Conservation (phyloP, 2,888 invertebrate species). For the Portevinia maculata region DNA sequence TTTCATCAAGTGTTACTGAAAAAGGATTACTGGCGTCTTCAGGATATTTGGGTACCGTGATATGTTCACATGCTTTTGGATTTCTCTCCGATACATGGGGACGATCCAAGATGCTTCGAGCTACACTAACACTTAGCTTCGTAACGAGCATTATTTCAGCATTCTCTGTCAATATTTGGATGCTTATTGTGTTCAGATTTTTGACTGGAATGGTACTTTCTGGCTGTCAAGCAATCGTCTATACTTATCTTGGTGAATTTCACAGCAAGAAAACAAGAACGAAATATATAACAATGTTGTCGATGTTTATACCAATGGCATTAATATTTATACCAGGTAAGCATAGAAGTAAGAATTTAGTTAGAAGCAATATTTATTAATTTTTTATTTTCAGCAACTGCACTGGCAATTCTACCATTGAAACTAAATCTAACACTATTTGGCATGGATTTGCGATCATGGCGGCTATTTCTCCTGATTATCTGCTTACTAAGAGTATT, state of each 20-base stretch:
- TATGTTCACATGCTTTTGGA: slow-evolving; percentile 90
- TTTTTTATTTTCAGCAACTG: slow-evolving; percentile 84
- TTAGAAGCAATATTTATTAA: neutral
- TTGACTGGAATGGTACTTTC: slow-evolving; percentile 84
- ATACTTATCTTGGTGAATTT: slow-evolving; percentile 84
- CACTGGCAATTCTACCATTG: slow-evolving; percentile 87
- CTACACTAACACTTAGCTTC: slow-evolving; percentile 83
- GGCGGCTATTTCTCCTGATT: slow-evolving; percentile 89
- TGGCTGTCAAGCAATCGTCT: slow-evolving; percentile 82
- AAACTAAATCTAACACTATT: slow-evolving; percentile 83
- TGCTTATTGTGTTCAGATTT: slow-evolving; percentile 85
- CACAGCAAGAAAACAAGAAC: slow-evolving; percentile 82
- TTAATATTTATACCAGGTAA: slow-evolving; percentile 83
- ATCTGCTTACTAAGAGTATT: slow-evolving; percentile 87
- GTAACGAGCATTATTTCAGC: slow-evolving; percentile 84
- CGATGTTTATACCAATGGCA: slow-evolving; percentile 84
- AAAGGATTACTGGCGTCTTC: slow-evolving; percentile 86
- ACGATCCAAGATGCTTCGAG: slow-evolving; percentile 84
- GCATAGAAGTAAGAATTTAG: neutral
- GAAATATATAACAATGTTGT: slow-evolving; percentile 84
- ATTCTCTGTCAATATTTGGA: slow-evolving; percentile 84
- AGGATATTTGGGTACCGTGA: slow-evolving; percentile 86
- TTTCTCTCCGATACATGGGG: slow-evolving; percentile 88
- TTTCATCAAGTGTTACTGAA: slow-evolving; percentile 84
- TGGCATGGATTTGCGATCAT: slow-evolving; percentile 86